Base-by-base conservation (phyloP, 1,140 invertebrate genomes). In the Formica exsecta region DNA sequence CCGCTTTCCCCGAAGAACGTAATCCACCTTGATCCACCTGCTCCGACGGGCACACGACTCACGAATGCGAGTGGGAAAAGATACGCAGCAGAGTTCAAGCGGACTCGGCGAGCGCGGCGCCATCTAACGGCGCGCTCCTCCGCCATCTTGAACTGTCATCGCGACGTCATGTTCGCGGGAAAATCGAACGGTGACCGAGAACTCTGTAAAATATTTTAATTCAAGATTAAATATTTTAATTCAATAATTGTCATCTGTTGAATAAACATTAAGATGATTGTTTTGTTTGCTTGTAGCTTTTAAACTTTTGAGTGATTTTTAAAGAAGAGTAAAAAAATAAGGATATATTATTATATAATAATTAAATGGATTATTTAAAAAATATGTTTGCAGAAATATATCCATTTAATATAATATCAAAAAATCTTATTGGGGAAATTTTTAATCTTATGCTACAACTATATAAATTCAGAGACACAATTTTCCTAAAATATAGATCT, bases 11-110 rank as follows among this genome's bases (percentile, higher is more conserved):
- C 88, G 70, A 66, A 74, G 70, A 71, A 90, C 66, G 66, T 68
- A 86, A 89, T 90, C 88, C 91, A 92, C 92, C 90, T 88, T 68
- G 85, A 89, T 90, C 88, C 91, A 92, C 92, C 90, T 88, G 86
- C 85, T 89, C 86, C 75, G 85, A 85, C 89, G 44, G 64, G 32
- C 87, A 90, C 87, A 73, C 89, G 89, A 89, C 77, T 77, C 86
- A 91, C 87, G 80, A 62, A 71, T 86, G 90, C 86, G 90, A 92
- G 87, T 81, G 87, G 68, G 86, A 76, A 89, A 91, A 85, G 86
- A 51, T 88, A 54, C 61, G 75, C 85, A 91, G 59, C 44, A 87
- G 86, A 88, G 65, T 68, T 86, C 66, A 83, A 65, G 80, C 79
- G 85, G 75, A 71, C 64, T 36, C 51, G 68, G 7, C 77, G 62